Evolutionary conservation across 2,888 invertebrate species (phyloP), one percentile per base, ranked within the genome.

Genomic region (Ariolimax columbianus): DNA sequence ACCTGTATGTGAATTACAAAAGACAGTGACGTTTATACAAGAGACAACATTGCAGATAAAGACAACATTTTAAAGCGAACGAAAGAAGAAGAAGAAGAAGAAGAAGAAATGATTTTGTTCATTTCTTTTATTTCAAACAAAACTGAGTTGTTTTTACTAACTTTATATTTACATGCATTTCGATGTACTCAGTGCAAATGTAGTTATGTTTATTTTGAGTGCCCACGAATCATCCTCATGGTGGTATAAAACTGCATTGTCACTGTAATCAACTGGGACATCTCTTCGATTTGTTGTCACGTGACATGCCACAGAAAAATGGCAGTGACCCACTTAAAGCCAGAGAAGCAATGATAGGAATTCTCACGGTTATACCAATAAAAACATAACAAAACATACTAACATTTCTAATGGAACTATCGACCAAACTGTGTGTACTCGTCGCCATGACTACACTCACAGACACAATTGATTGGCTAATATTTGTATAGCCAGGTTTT

Each of bases 381-480:
- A 19, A 40, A 70, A 7, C 23, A 38, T 4, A 19, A 7, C 38
- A 0, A 17, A 14, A 36, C 36, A 68, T 17, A 68, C 19, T 7
- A 36, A 14, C 17, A 17, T 14, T 33, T 19, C 40, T 23, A 23
- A 19, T 40, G 38, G 40, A 38, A 38, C 9, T 40, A 70, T 40
- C 70, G 38, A 40, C 70, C 70, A 70, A 38, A 38, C 38, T 1
- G 7, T 23, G 68, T 68, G 17, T 68, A 36, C 9, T 68, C 1
- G 70, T 70, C 40, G 26, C 70, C 38, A 70, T 70, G 70, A 38
- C 70, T 70, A 70, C 70, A 70, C 36, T 6, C 38, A 26, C 38
- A 23, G 40, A 19, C 38, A 40, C 6, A 38, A 17, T 23, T 38
- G 23, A 38, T 70, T 40, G 26, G 70, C 38, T 38, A 70, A 38